These are phyloP conservation scores for Balearica regulorum DNA, from an alignment of 2,797 vertebrate species.

Conservation along the genomic window DNA sequence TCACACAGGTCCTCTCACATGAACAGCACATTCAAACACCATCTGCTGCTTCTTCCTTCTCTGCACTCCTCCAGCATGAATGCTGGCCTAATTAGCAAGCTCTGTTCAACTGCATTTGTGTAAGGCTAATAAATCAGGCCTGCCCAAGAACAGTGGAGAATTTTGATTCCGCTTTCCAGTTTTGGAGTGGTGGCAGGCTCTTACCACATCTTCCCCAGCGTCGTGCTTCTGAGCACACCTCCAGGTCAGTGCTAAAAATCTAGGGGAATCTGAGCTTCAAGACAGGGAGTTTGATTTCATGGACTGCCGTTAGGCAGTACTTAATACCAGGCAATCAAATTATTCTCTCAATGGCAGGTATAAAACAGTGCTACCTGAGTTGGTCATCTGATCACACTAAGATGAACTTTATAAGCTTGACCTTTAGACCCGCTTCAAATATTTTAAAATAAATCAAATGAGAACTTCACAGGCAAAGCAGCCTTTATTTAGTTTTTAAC, in stretches of 20 bases:
- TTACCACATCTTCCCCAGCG: not conserved
- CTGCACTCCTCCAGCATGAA: not conserved
- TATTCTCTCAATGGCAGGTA: not conserved
- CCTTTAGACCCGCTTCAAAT: not conserved
- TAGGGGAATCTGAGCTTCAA: not conserved
- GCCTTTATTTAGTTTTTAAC: not conserved
- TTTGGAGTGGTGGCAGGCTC: not conserved
- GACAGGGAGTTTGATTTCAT: not conserved
- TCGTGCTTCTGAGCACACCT: not conserved
- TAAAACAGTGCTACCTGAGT: not conserved
- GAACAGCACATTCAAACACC: not conserved
- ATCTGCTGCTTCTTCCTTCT: not conserved
- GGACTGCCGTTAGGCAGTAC: not conserved
- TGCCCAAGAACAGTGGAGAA: not conserved
- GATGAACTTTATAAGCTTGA: not conserved
- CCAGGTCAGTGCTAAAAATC: not conserved
- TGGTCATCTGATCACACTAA: not conserved
- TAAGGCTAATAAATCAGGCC: not conserved
- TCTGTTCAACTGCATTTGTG: not conserved
- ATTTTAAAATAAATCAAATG: not conserved
- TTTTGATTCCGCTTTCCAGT: not conserved
- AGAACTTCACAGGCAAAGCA: not conserved
- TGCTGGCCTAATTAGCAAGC: not conserved
- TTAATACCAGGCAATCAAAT: not conserved
- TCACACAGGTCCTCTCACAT: not conserved